Conservation (phyloP, 64 coral and sea anemone genomes). For the Orbicella faveolata region DNA sequence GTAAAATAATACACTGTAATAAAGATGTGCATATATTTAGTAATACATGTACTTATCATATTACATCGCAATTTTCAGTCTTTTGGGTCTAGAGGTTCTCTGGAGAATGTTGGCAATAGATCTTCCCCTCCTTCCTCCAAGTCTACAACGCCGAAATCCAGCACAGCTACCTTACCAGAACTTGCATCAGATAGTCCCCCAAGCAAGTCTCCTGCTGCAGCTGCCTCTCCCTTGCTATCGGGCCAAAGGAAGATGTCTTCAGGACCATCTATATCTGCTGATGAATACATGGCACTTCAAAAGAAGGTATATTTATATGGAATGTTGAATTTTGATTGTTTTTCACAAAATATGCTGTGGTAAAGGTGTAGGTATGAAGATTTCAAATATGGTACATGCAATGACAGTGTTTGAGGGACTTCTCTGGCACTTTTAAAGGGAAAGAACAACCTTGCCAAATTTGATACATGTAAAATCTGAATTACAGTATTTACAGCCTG, state of each 20-base stretch:
- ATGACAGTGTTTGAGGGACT: no score
- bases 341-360: no score
- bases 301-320: constrained; percentile 49
- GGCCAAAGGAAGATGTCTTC: constrained; percentile 24
- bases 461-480: no score
- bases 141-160: constrained; percentile 58
- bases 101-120: constrained; percentile 62
- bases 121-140: constrained; percentile 54
- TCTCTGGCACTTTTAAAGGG: no score
- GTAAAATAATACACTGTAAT: no score
- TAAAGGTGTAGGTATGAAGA: no score
- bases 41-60: not conserved
- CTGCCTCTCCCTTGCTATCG: not conserved
- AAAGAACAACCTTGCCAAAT: no score
- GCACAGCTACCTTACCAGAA: not conserved
- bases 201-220: constrained; percentile 5
- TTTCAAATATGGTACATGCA: no score
- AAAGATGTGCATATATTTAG: not conserved
- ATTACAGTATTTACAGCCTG: no score
- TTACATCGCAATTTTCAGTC: constrained; percentile 34
- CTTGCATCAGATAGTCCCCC: not conserved
- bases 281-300: constrained; percentile 83
- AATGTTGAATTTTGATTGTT: not conserved
- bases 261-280: constrained; percentile 76
- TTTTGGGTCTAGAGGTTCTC: constrained; percentile 90